phyloP scores from a whole-genome alignment of 30 jellyfish, hydroid and myxozoan genomes.

The Chrysaora quinquecirrha region DNA sequence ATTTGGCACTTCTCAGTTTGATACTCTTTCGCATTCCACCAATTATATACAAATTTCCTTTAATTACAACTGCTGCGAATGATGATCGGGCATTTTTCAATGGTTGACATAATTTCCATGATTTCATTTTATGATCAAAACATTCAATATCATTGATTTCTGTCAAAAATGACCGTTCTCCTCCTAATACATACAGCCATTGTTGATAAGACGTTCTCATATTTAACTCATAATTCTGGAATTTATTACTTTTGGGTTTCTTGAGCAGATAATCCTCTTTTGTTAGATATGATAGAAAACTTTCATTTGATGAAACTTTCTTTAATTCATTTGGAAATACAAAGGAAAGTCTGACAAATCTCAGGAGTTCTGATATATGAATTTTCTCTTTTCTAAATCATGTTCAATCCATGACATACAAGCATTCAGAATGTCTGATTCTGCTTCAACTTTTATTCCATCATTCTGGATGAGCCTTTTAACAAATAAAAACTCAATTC shows the following conservation, averaged over 20 bases:
- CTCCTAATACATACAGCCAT: slow-evolving; percentile 91
- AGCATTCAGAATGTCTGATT: slow-evolving; percentile 52
- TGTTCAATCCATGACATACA: slow-evolving; percentile 62
- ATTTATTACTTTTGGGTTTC: slow-evolving; percentile 20
- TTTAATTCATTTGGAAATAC: slow-evolving; percentile 62
- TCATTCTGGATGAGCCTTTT: slow-evolving; percentile 53
- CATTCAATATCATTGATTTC: slow-evolving; percentile 73
- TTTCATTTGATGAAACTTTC: neutral
- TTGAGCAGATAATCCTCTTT: neutral
- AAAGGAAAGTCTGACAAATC: slow-evolving; percentile 57
- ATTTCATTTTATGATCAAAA: slow-evolving; percentile 27
- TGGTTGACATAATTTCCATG: slow-evolving; percentile 80
- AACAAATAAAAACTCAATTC: slow-evolving; percentile 16
- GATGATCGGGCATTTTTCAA: slow-evolving; percentile 79
- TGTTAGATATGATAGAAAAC: neutral
- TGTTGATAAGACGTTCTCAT: slow-evolving; percentile 78
- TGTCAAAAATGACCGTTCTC: slow-evolving; percentile 83
- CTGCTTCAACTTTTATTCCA: slow-evolving; percentile 39
- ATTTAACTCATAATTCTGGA: neutral
- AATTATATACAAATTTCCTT: slow-evolving; percentile 59
- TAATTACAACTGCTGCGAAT: slow-evolving; percentile 80
- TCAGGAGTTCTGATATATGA: slow-evolving; percentile 24
- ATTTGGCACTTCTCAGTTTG: slow-evolving; percentile 78
- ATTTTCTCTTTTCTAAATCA: slow-evolving; percentile 22
- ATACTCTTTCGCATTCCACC: slow-evolving; percentile 84